phyloP scores from a whole-genome alignment of 2,888 invertebrate species.

The Homarus gammarus region DNA sequence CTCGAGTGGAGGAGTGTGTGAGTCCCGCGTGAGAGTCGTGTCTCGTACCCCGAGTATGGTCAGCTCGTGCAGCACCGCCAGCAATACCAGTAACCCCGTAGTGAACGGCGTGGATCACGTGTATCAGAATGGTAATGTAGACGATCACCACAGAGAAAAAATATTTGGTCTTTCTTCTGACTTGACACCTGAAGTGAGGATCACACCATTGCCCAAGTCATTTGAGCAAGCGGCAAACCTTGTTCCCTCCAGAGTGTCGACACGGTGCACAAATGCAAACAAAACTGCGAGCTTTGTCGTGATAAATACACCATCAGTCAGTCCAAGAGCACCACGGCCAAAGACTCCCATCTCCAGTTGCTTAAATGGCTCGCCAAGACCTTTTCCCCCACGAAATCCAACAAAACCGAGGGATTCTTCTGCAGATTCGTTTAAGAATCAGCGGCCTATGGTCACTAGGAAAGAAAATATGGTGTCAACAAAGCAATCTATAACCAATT shows the following conservation, averaged over 20 bases:
- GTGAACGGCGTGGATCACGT: constrained; percentile 50
- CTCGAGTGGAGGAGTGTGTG: constrained; percentile 42
- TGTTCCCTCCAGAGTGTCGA: constrained; percentile 47
- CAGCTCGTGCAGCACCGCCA: constrained; percentile 58
- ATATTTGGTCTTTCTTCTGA: neutral
- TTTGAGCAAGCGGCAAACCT: constrained; percentile 26
- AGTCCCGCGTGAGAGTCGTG: constrained; percentile 36
- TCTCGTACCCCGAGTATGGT: constrained; percentile 53
- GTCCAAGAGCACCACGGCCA: constrained; percentile 55
- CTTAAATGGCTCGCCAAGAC: constrained; percentile 38
- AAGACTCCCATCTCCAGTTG: constrained; percentile 40
- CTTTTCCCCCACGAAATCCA: constrained; percentile 4
- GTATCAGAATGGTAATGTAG: constrained; percentile 55
- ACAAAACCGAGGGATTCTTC: constrained; percentile 53
- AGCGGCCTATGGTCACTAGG: constrained; percentile 22
- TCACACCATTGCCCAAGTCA: constrained; percentile 47
- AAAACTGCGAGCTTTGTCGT: constrained; percentile 73
- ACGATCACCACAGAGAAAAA: constrained; percentile 20
- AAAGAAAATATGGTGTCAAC: constrained; percentile 38
- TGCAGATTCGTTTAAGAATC: constrained; percentile 47
- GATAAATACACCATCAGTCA: constrained; percentile 67
- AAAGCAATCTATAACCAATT: constrained; percentile 33
- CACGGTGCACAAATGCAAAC: constrained; percentile 65
- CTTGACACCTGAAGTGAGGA: constrained; percentile 54
- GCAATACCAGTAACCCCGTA: constrained; percentile 25